These are phyloP conservation scores for Emmelina monodactyla DNA, from an alignment of 2,888 invertebrate species.

Conservation along the genomic window DNA sequence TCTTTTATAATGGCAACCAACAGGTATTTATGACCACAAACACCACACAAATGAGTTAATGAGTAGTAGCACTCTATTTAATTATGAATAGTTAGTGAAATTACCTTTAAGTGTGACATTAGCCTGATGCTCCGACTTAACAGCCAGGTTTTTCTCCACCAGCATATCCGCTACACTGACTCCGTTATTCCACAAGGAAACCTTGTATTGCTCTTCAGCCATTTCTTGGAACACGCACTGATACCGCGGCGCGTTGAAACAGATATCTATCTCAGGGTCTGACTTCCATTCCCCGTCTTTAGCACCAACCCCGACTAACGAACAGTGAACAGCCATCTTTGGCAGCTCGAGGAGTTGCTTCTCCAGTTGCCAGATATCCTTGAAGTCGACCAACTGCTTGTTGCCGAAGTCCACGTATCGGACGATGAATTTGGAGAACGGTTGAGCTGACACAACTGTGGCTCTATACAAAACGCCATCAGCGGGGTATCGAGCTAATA, in stretches of 20 bases:
- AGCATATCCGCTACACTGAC: conserved; percentile 52
- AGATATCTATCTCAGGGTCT: conserved; percentile 59
- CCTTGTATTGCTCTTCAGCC: conserved; percentile 49
- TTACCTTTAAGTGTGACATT: conserved; percentile 52
- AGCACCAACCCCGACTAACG: conserved; percentile 68
- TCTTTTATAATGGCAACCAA: too few species aligned
- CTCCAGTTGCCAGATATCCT: conserved; percentile 75
- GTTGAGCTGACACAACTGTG: conserved; percentile 66
- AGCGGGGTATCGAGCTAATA: conserved; percentile 74
- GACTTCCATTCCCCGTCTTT: conserved; percentile 67
- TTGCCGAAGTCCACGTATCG: conserved; percentile 82
- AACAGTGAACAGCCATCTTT: conserved; percentile 74
- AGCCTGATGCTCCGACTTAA: conserved; percentile 33
- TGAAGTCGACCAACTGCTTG: conserved; percentile 67
- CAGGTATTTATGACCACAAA: too few species aligned
- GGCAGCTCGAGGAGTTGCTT: conserved; percentile 71
- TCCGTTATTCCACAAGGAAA: conserved; percentile 54
- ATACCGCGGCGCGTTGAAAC: conserved; percentile 68
- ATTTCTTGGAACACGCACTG: conserved; percentile 64
- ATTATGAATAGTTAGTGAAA: too few species aligned
- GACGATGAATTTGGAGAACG: conserved; percentile 69
- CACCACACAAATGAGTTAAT: too few species aligned
- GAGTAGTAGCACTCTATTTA: too few species aligned
- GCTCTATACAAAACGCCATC: conserved; percentile 78
- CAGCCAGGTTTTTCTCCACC: conserved; percentile 56